phyloP scores from a whole-genome alignment of 2,113 vertebrate species.

The Mobula birostris region DNA sequence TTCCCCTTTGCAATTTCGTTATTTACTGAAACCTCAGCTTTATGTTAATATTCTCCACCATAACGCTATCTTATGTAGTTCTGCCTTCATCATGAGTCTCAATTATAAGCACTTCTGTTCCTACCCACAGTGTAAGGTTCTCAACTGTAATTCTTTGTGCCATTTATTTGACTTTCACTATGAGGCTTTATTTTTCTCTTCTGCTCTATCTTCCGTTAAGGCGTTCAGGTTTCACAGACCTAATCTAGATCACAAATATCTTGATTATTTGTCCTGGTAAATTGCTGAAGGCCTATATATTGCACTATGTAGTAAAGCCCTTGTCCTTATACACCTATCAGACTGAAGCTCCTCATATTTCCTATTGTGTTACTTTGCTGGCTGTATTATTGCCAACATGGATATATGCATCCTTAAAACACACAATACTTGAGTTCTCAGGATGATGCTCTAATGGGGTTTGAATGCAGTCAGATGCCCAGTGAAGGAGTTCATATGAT shows the following conservation, averaged over 20 bases:
- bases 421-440: slow-evolving; percentile 24
- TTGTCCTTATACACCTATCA: not conserved
- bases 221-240: not conserved
- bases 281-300: not conserved
- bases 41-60: not conserved
- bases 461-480: not conserved
- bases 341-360: slow-evolving; percentile 7
- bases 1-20: not conserved
- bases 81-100: not conserved
- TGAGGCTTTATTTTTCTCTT: not conserved
- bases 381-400: not conserved
- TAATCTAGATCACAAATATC: not conserved
- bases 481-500: slow-evolving; percentile 22
- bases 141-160: not conserved
- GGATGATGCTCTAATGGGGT: slow-evolving; percentile 12
- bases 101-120: not conserved
- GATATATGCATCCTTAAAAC: not conserved
- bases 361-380: not conserved
- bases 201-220: not conserved
- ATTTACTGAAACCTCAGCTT: not conserved
- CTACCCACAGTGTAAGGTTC: not conserved
- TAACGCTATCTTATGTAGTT: not conserved
- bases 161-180: too few species aligned
- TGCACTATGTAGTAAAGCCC: not conserved
- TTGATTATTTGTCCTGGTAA: not conserved